Evolutionary conservation across 2,888 invertebrate species (phyloP).

Genomic region (Meliscaeva auricollis): DNA sequence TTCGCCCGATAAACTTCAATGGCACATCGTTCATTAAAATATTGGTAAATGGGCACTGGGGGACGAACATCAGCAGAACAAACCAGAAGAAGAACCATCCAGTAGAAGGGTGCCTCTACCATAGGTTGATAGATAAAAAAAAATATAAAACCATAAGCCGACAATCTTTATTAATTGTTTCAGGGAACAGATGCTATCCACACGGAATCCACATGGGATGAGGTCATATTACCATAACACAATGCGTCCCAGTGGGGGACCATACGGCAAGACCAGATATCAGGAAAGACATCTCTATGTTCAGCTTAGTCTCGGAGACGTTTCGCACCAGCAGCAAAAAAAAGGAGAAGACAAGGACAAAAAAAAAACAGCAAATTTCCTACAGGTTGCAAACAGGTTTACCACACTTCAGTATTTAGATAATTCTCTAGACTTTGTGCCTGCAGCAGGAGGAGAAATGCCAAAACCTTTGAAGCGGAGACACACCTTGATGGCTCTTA

Average conservation of each 20-base stretch:
- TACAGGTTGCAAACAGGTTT: conserved; percentile 73
- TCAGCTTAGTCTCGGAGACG: not conserved
- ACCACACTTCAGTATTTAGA: conserved; percentile 21
- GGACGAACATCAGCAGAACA: not conserved
- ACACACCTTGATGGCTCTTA: conserved; percentile 59
- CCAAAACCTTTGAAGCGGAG: conserved; percentile 52
- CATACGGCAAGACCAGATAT: conserved; percentile 17
- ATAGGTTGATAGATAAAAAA: conserved; percentile 19
- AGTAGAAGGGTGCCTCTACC: conserved; percentile 3
- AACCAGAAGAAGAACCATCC: not conserved
- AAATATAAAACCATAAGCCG: conserved; percentile 55
- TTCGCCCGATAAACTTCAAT: conserved; percentile 75
- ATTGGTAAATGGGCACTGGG: conserved; percentile 34
- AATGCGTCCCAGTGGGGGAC: conserved; percentile 11
- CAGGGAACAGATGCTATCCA: conserved; percentile 67
- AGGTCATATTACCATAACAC: conserved; percentile 58
- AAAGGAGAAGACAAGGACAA: not conserved
- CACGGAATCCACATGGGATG: conserved; percentile 63
- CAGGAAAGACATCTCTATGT: conserved; percentile 24
- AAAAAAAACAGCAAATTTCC: not conserved
- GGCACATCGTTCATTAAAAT: conserved; percentile 73
- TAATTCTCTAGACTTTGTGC: conserved; percentile 54
- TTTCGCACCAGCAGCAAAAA: not conserved
- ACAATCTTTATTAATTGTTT: conserved; percentile 68
- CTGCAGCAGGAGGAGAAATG: conserved; percentile 27